Conservation (phyloP, 2,113 vertebrate genomes). For the Osmerus mordax region DNA sequence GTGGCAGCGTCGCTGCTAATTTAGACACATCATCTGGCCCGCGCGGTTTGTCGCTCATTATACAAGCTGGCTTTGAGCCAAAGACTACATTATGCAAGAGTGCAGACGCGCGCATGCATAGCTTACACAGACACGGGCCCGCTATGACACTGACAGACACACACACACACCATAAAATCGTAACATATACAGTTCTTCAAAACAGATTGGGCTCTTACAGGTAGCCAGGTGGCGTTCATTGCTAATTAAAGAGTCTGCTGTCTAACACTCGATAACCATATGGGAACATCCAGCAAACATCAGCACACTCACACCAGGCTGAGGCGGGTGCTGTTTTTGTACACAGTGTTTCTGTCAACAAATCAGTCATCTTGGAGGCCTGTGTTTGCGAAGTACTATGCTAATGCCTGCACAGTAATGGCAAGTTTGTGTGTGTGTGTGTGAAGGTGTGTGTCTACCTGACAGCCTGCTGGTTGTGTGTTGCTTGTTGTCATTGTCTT, state of each 20-base stretch:
- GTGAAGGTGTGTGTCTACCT: too few relatives aligned
- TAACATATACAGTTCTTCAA: background rate
- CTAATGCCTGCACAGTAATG: background rate
- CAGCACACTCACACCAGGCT: background rate
- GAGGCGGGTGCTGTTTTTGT: too few relatives aligned
- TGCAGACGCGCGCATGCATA: background rate
- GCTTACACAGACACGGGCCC: background rate
- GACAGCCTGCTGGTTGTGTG: background rate
- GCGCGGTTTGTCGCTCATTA: background rate
- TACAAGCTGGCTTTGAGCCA: constrained; percentile 2
- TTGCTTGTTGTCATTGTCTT: background rate
- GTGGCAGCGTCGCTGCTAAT: background rate
- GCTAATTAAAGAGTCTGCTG: background rate
- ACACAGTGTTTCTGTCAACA: background rate
- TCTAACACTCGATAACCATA: background rate
- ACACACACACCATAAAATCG: background rate
- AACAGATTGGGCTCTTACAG: background rate
- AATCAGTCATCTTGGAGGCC: background rate
- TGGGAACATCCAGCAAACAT: background rate
- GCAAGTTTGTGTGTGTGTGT: background rate
- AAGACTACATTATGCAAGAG: constrained; percentile 7
- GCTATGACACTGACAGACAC: background rate
- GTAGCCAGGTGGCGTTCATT: background rate
- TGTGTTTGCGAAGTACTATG: background rate
- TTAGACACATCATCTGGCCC: background rate